Conservation (phyloP, 2,888 invertebrate species). For the Charanyca ferruginea region DNA sequence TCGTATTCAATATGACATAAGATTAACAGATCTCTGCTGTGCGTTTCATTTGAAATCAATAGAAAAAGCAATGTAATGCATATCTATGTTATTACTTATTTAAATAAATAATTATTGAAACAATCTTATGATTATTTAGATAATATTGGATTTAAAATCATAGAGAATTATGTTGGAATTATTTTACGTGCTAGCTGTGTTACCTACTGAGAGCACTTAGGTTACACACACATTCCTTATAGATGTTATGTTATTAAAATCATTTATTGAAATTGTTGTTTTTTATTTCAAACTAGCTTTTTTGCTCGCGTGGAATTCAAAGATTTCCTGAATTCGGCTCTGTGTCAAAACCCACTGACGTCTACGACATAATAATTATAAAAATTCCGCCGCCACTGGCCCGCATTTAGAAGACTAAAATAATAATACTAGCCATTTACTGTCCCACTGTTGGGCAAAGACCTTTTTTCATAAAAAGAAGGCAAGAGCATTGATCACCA, state of each 20-base stretch:
- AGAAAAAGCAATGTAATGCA: slow-evolving; percentile 62
- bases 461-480: too few relatives aligned
- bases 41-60: slow-evolving; percentile 44
- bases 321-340: too few relatives aligned
- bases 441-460: too few relatives aligned
- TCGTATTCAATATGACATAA: slow-evolving; percentile 37
- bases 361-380: too few relatives aligned
- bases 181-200: slow-evolving; percentile 43
- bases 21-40: slow-evolving; percentile 29
- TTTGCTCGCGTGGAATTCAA: too few relatives aligned
- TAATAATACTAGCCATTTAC: too few relatives aligned
- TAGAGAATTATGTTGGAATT: slow-evolving; percentile 41
- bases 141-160: slow-evolving; percentile 46
- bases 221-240: slow-evolving; percentile 47
- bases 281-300: slow-evolving; percentile 12
- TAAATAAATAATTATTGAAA: slow-evolving; percentile 39
- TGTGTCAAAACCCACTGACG: too few relatives aligned
- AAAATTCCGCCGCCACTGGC: too few relatives aligned
- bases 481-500: too few relatives aligned
- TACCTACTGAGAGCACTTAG: slow-evolving; percentile 49
- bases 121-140: slow-evolving; percentile 49
- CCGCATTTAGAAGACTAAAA: too few relatives aligned
- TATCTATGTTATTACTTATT: slow-evolving; percentile 60
- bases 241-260: slow-evolving; percentile 64
- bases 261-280: slow-evolving; percentile 50